Evolutionary conservation across 1,140 invertebrate species (phyloP).

Genomic region (Rhyacophila brunnea): DNA sequence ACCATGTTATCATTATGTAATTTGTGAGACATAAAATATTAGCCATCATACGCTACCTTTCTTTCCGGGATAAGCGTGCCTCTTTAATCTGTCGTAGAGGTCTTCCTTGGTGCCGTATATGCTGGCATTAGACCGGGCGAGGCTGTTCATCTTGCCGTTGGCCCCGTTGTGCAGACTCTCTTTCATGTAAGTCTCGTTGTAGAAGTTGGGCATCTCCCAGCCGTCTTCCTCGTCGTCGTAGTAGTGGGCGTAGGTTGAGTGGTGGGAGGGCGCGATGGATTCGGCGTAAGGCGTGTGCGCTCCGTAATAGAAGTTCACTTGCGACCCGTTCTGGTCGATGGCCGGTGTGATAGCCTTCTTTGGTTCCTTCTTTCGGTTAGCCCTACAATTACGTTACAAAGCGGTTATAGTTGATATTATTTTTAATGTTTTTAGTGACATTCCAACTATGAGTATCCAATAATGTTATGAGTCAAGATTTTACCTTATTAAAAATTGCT

Average conservation of each 20-base stretch:
- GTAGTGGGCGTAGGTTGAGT: slow-evolving; percentile 93
- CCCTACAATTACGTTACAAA: slow-evolving; percentile 48
- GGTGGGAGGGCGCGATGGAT: slow-evolving; percentile 91
- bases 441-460: neutral
- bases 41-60: slow-evolving; percentile 66
- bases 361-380: slow-evolving; percentile 78
- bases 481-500: neutral
- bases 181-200: slow-evolving; percentile 96
- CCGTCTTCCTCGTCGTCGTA: slow-evolving; percentile 94
- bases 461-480: neutral
- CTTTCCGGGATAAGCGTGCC: slow-evolving; percentile 93
- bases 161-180: slow-evolving; percentile 78
- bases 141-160: slow-evolving; percentile 82
- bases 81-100: slow-evolving; percentile 90
- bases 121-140: slow-evolving; percentile 88
- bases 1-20: too few relatives aligned
- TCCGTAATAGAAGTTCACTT: slow-evolving; percentile 95
- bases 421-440: neutral
- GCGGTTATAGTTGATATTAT: slow-evolving; percentile 4
- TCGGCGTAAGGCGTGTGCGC: slow-evolving; percentile 88
- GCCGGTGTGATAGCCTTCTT: slow-evolving; percentile 85
- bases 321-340: slow-evolving; percentile 84
- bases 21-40: neutral
- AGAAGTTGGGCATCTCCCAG: slow-evolving; percentile 97
- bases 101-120: slow-evolving; percentile 95